phyloP scores from a whole-genome alignment of 2,888 invertebrate genomes.

The Slavum lentiscoides region DNA sequence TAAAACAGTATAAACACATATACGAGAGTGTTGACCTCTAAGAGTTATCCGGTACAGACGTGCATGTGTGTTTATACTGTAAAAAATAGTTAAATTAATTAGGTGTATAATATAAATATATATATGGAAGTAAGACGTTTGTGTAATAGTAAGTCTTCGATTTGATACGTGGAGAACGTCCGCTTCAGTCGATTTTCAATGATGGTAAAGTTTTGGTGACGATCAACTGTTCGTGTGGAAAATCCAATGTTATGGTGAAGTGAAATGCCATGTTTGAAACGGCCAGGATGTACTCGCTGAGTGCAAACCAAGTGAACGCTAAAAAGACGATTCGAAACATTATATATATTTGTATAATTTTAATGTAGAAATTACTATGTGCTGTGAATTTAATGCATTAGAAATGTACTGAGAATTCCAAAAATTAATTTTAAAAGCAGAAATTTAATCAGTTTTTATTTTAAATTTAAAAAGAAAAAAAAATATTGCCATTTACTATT shows the following conservation, averaged over 20 bases:
- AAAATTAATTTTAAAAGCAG: no score
- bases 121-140: constrained; percentile 33
- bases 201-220: constrained; percentile 61
- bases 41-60: no score
- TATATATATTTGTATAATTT: no score
- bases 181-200: constrained; percentile 37
- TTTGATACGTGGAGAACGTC: constrained; percentile 2
- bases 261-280: constrained; percentile 92
- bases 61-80: not conserved
- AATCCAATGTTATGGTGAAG: constrained; percentile 82
- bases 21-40: constrained; percentile 1
- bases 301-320: constrained; percentile 95
- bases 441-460: no score
- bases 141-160: constrained; percentile 35
- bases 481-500: no score
- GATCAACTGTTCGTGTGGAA: constrained; percentile 79
- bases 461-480: not conserved
- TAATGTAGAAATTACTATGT: no score
- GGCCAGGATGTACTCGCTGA: constrained; percentile 90
- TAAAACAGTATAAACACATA: not conserved
- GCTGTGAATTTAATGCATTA: no score
- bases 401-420: no score
- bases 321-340: constrained; percentile 59
- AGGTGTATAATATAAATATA: not conserved
- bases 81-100: not conserved